Evolutionary conservation across 2,797 vertebrate genomes (phyloP), one percentile per base, ranked within the genome.

Genomic region (Bradypus variegatus): DNA sequence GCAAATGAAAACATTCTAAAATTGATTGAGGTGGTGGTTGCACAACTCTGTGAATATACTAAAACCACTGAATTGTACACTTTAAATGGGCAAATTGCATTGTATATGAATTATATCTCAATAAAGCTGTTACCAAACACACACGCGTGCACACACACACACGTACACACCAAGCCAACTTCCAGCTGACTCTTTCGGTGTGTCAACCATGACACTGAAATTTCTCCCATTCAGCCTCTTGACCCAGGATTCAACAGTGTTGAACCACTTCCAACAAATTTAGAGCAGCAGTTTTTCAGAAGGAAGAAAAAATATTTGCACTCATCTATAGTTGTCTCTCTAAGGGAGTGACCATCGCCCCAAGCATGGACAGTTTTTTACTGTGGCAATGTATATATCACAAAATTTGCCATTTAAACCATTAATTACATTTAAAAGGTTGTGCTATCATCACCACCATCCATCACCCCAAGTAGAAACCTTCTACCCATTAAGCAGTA

Each of bases 201-300:
- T 10, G 8, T 77, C 36, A 36, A 53, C 38, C 2, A 5, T 33
- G 4, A 53, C 16, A 33, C 29, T 25, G 18, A 82, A 29, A 55
- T 48, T 16, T 72, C n/a, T 81, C 64, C 64, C 50, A 33, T 18
- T 25, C 55, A 79, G n/a, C 38, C 62, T 33, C 73, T 65, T 60
- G 38, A 82, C 78, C 76, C 65, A 80, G 69, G 33, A 88, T 76
- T 72, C 60, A 55, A 64, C 2, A 50, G 29, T 45, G 10, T 27
- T 55, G 25, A 48, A 55, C 16, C 55, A 87, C 64, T 91, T 94
- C 70, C 90, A 91, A 58, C 29, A 94, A 53, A 78, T 67, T 41
- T 21, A 77, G 9, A 91, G 60, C 48, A 79, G 50, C 25, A 48
- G 67, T 4, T 16, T 72, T 83, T 87, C 25, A 69, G 53, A 21